These are phyloP conservation scores for Zelostemma sp. DNA, from an alignment of 1,140 invertebrate species.

Conservation along the genomic window DNA sequence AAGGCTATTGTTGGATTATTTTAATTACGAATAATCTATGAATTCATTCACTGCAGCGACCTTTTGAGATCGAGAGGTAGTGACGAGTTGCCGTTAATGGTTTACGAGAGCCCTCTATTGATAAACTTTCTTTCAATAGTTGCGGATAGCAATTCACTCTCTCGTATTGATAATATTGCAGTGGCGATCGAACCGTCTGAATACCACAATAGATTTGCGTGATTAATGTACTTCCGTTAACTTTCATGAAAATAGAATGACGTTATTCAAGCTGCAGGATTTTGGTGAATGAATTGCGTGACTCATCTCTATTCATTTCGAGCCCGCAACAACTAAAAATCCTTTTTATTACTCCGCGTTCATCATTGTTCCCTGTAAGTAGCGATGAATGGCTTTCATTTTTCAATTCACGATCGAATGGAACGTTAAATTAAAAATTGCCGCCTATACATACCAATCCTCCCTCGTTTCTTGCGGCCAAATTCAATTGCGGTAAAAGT, in stretches of 20 bases:
- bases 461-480: too few relatives aligned
- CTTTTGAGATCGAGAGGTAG: slow-evolving; percentile 26
- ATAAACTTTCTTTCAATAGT: slow-evolving; percentile 56
- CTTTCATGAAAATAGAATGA: slow-evolving; percentile 56
- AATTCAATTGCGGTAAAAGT: background rate
- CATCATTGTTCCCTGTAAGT: slow-evolving; percentile 1
- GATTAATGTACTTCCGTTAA: slow-evolving; percentile 61
- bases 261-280: slow-evolving; percentile 26
- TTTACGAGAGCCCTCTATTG: slow-evolving; percentile 46
- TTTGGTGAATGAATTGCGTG: slow-evolving; percentile 17
- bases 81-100: slow-evolving; percentile 28
- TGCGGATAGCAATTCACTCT: slow-evolving; percentile 48
- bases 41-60: slow-evolving; percentile 24
- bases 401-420: background rate
- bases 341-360: slow-evolving; percentile 6
- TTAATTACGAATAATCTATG: background rate
- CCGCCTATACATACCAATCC: background rate
- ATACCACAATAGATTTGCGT: slow-evolving; percentile 56
- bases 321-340: slow-evolving; percentile 1
- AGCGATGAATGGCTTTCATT: background rate
- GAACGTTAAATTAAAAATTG: background rate
- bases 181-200: slow-evolving; percentile 50
- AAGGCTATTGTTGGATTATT: background rate
- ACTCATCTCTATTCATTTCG: background rate
- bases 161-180: slow-evolving; percentile 60